Percentiles rank a stretch among this genome's conserved stretches.
Conservation (phyloP, 1,140 invertebrate species). For the Subanguina moxae region DNA sequence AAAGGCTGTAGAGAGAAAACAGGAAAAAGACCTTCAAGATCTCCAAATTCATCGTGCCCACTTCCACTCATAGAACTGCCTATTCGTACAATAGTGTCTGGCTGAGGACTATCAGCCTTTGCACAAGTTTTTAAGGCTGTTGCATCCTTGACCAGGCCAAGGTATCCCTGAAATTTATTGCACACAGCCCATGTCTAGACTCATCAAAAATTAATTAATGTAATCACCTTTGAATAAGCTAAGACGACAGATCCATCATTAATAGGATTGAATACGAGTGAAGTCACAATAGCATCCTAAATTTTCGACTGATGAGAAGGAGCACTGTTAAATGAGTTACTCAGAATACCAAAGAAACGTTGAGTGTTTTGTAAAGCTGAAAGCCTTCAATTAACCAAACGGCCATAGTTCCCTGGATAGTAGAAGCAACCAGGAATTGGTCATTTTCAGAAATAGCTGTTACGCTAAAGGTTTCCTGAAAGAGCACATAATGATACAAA, state of each 20-base stretch:
- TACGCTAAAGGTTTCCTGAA: slow-evolving; percentile 12
- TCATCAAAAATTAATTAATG: background rate
- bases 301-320: background rate
- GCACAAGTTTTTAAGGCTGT: background rate
- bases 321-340: background rate
- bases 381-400: background rate
- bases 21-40: background rate
- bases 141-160: slow-evolving; percentile 6
- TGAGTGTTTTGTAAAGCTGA: background rate
- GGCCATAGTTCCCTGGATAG: background rate
- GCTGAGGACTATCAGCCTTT: no score
- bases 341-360: background rate
- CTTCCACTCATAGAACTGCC: background rate
- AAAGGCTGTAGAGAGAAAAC: background rate
- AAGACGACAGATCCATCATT: slow-evolving; percentile 2
- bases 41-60: background rate
- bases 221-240: slow-evolving; percentile 7
- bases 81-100: background rate
- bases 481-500: no score
- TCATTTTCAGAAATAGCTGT: slow-evolving; percentile 9
- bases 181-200: background rate
- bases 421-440: slow-evolving; percentile 2
- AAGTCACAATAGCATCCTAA: slow-evolving; percentile 2
- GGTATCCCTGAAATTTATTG: slow-evolving; percentile 5
- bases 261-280: background rate